Percentiles rank a stretch among this genome's conserved stretches.
These are phyloP conservation scores for Coleophora deauratella DNA, from an alignment of 2,888 invertebrate species.

Conservation along the genomic window DNA sequence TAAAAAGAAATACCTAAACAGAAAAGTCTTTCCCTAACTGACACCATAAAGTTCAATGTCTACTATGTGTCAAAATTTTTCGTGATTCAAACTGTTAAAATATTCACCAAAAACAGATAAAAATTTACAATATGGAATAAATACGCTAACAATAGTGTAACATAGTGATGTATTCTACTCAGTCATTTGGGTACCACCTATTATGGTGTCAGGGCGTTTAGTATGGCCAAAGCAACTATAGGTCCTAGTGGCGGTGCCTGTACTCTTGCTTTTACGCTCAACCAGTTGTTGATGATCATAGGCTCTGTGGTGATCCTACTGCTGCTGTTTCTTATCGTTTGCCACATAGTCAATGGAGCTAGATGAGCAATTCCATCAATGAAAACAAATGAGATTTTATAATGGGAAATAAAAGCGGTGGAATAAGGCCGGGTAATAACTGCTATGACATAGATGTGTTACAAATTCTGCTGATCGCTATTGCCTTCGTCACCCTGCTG, in stretches of 20 bases:
- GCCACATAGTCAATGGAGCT: slow-evolving; percentile 42
- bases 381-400: slow-evolving; percentile 4
- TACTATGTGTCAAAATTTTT: too few relatives aligned
- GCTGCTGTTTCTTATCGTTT: slow-evolving; percentile 45
- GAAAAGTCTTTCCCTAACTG: too few relatives aligned
- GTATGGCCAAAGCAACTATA: slow-evolving; percentile 4
- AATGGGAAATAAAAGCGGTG: slow-evolving; percentile 19
- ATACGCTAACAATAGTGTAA: too few relatives aligned
- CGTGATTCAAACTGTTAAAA: too few relatives aligned
- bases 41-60: too few relatives aligned
- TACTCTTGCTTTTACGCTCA: slow-evolving; percentile 38
- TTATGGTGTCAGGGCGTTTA: background rate
- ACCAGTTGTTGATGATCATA: slow-evolving; percentile 48
- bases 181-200: background rate
- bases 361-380: background rate
- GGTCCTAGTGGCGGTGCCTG: slow-evolving; percentile 21
- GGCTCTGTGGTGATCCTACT: slow-evolving; percentile 48
- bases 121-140: too few relatives aligned
- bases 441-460: slow-evolving; percentile 38
- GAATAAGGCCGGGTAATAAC: too few relatives aligned
- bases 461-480: slow-evolving; percentile 40
- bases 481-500: slow-evolving; percentile 45
- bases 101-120: too few relatives aligned
- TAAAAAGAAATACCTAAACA: too few relatives aligned
- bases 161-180: too few relatives aligned